These are phyloP conservation scores for Ceyx melanurus DNA, from an alignment of 2,113 vertebrate genomes.

Conservation along the genomic window DNA sequence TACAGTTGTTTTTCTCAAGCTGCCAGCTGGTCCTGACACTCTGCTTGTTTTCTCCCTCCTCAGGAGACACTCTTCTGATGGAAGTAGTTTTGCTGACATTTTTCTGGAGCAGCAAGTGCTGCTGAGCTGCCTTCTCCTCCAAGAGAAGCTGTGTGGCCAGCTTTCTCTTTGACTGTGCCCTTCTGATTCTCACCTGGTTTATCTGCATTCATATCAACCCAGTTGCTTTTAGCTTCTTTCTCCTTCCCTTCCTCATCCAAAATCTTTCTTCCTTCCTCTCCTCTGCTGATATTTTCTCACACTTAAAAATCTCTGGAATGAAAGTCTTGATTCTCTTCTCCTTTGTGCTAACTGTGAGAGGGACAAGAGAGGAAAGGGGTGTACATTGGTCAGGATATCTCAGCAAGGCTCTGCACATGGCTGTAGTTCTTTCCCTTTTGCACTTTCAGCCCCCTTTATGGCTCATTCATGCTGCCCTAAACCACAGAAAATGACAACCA, in stretches of 20 bases:
- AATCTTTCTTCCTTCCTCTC: neutral
- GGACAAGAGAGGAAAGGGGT: neutral
- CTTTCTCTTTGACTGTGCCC: neutral
- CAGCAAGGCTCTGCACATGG: neutral
- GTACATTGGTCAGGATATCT: neutral
- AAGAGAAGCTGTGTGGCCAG: neutral
- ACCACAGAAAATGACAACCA: neutral
- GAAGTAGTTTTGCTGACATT: slow-evolving; percentile 28
- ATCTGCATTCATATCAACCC: neutral
- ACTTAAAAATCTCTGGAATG: neutral
- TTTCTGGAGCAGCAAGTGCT: slow-evolving; percentile 8
- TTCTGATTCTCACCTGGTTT: neutral
- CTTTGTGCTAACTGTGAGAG: neutral
- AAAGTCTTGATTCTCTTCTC: neutral
- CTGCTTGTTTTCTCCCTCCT: slow-evolving; percentile 31
- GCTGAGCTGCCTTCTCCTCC: neutral
- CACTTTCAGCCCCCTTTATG: neutral
- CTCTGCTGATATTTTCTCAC: neutral
- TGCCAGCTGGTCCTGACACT: slow-evolving; percentile 60
- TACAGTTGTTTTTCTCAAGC: slow-evolving; percentile 42
- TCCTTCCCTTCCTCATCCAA: neutral
- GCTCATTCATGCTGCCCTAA: neutral
- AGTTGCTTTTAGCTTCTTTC: neutral
- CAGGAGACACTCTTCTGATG: slow-evolving; percentile 48
- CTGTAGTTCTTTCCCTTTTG: neutral